Evolutionary conservation across 2,888 invertebrate species (phyloP).

Genomic region (Drosophila neutralis): DNA sequence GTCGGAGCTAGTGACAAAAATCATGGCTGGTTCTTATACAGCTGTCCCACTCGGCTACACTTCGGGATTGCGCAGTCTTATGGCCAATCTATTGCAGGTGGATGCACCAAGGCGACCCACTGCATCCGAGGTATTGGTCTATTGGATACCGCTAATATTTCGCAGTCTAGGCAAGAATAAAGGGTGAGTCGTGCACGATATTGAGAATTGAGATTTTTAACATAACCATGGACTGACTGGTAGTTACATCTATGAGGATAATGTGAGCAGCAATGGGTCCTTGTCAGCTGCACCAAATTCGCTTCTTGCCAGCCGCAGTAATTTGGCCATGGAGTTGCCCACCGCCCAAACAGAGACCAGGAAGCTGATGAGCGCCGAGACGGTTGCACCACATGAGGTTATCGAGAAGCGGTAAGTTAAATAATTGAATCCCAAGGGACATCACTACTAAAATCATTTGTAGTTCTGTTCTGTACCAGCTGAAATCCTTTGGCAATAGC

Average conservation of each 20-base stretch:
- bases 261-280: slow-evolving; percentile 55
- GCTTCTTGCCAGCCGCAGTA: slow-evolving; percentile 48
- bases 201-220: too few species aligned
- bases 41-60: slow-evolving; percentile 89
- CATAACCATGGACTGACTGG: too few species aligned
- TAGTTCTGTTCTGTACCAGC: slow-evolving; percentile 86
- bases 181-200: slow-evolving; percentile 67
- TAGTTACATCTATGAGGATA: slow-evolving; percentile 82
- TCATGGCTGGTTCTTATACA: slow-evolving; percentile 89
- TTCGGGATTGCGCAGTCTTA: slow-evolving; percentile 87
- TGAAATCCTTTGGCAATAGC: slow-evolving; percentile 86
- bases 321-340: slow-evolving; percentile 67
- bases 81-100: slow-evolving; percentile 87
- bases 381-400: slow-evolving; percentile 80
- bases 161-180: slow-evolving; percentile 83
- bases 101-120: slow-evolving; percentile 88
- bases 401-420: slow-evolving; percentile 78
- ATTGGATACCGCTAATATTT: slow-evolving; percentile 86
- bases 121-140: slow-evolving; percentile 87
- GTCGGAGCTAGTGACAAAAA: slow-evolving; percentile 90
- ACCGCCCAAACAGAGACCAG: slow-evolving; percentile 83
- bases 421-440: too few species aligned
- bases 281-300: slow-evolving; percentile 46
- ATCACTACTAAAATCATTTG: not conserved
- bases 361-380: slow-evolving; percentile 83